These are phyloP conservation scores for Melanophora roralis DNA, from an alignment of 2,888 invertebrate species.

Conservation along the genomic window DNA sequence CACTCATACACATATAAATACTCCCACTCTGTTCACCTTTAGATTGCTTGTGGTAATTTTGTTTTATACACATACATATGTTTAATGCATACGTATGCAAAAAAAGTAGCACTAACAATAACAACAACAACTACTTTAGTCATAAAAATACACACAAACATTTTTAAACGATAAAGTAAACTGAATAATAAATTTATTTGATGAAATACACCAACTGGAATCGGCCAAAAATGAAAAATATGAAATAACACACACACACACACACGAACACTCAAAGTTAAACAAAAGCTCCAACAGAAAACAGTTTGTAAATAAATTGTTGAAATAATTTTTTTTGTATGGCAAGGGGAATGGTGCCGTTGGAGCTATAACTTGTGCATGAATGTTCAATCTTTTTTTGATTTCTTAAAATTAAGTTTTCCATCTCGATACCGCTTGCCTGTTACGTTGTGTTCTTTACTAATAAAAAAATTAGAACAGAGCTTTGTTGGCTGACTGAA, in stretches of 20 bases:
- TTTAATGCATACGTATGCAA: background rate
- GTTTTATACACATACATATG: slow-evolving; percentile 16
- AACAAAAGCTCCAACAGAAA: too few relatives aligned
- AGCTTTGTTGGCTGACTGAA: background rate
- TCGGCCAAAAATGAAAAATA: slow-evolving; percentile 1
- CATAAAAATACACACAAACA: background rate
- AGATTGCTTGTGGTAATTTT: background rate
- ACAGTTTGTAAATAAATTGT: slow-evolving; percentile 6
- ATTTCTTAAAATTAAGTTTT: slow-evolving; percentile 32
- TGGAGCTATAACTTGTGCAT: background rate
- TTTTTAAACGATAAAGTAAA: slow-evolving; percentile 52
- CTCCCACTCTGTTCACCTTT: slow-evolving; percentile 17
- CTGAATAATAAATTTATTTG: slow-evolving; percentile 55
- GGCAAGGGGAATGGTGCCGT: background rate
- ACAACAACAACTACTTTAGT: background rate
- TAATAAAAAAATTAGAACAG: slow-evolving; percentile 17
- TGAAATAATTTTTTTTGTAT: slow-evolving; percentile 2
- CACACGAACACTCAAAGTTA: too few relatives aligned
- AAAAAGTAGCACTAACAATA: too few relatives aligned
- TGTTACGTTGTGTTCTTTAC: background rate
- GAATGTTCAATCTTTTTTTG: slow-evolving; percentile 11
- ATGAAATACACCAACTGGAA: slow-evolving; percentile 42
- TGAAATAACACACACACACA: background rate
- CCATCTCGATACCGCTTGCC: background rate
- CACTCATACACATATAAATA: background rate